phyloP scores from a whole-genome alignment of 2,888 invertebrate genomes.

The Agrotis ipsilon region DNA sequence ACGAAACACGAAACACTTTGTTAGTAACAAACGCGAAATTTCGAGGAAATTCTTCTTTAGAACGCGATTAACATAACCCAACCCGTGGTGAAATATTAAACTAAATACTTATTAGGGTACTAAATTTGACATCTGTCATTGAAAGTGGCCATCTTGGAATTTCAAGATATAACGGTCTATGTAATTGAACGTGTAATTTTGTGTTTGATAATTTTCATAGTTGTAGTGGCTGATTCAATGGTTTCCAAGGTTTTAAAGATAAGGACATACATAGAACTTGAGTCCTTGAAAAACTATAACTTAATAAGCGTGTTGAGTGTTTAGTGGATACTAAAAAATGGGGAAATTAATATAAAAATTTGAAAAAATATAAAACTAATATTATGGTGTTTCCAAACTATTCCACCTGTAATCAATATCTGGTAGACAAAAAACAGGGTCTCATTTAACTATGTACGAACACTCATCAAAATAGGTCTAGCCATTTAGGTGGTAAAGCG shows the following conservation, averaged over 20 bases:
- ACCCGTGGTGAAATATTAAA: neutral
- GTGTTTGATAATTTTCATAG: constrained; percentile 45
- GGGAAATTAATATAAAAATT: too few species aligned
- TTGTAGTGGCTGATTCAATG: constrained; percentile 37
- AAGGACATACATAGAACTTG: constrained; percentile 22
- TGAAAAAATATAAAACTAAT: too few species aligned
- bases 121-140: constrained; percentile 15
- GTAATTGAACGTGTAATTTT: constrained; percentile 24
- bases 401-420: too few species aligned
- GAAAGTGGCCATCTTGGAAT: constrained; percentile 14
- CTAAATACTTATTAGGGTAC: neutral
- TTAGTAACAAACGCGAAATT: constrained; percentile 43
- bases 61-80: constrained; percentile 12
- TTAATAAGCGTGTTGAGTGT: too few species aligned
- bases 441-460: too few species aligned
- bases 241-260: constrained; percentile 19
- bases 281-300: neutral
- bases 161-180: neutral
- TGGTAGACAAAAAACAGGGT: too few species aligned
- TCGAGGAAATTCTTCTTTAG: constrained; percentile 43
- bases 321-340: too few species aligned
- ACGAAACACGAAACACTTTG: constrained; percentile 67
- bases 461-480: too few species aligned
- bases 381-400: too few species aligned
- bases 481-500: too few species aligned